phyloP scores from a whole-genome alignment of 2,888 invertebrate genomes.

The Leistus spinibarbis region DNA sequence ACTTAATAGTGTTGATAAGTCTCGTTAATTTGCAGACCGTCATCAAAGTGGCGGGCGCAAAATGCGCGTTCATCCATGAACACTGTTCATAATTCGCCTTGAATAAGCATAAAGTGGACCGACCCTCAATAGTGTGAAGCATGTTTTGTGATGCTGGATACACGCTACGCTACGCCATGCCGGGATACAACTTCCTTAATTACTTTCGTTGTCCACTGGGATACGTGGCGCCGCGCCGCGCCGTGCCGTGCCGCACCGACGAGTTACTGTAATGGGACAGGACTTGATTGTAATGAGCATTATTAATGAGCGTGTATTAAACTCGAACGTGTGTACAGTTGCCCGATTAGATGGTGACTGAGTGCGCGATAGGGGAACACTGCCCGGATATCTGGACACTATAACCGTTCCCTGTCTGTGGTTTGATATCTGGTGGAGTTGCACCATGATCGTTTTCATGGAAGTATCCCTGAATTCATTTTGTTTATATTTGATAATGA shows the following conservation, averaged over 20 bases:
- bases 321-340: conserved; percentile 25
- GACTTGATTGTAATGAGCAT: conserved; percentile 38
- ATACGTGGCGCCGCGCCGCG: conserved; percentile 27
- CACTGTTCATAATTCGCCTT: conserved; percentile 18
- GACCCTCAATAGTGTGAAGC: conserved; percentile 13
- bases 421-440: no score
- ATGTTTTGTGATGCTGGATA: conserved; percentile 6
- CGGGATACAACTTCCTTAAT: conserved; percentile 34
- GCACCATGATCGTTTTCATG: no score
- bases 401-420: no score
- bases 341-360: conserved; percentile 25
- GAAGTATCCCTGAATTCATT: no score
- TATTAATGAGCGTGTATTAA: conserved; percentile 39
- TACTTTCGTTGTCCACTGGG: conserved; percentile 38
- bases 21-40: conserved; percentile 3
- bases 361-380: not conserved
- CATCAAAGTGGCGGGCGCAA: not conserved
- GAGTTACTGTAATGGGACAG: conserved; percentile 30
- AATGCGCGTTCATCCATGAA: not conserved
- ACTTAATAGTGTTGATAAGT: not conserved
- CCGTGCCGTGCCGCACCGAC: not conserved
- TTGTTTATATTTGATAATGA: no score
- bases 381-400: not conserved
- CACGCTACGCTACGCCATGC: not conserved
- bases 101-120: conserved; percentile 35